Percentiles rank a stretch among this genome's conserved stretches.
Conservation (phyloP, 2,888 invertebrate species). For the Brenthis ino region DNA sequence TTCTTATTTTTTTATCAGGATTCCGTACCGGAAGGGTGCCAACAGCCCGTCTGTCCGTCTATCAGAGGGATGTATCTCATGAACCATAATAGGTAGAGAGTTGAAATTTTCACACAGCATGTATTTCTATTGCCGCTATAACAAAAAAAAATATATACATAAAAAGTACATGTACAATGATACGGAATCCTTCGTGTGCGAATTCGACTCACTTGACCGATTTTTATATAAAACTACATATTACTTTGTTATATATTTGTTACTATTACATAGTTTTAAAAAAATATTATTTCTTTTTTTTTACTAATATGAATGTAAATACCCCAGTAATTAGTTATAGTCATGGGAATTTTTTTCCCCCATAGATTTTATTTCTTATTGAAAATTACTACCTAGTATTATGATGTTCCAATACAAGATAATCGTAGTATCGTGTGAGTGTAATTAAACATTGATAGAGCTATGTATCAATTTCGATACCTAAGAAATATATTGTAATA, state of each 20-base stretch:
- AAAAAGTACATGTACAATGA: too few relatives aligned
- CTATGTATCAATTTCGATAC: neutral
- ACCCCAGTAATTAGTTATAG: neutral
- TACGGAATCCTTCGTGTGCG: too few relatives aligned
- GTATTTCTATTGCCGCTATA: too few relatives aligned
- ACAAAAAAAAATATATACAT: too few relatives aligned
- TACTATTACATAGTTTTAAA: neutral
- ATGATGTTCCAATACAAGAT: constrained; percentile 19
- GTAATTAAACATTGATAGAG: constrained; percentile 24
- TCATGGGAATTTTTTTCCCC: constrained; percentile 17
- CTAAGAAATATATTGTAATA: too few relatives aligned
- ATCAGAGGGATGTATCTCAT: too few relatives aligned
- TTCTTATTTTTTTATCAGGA: neutral
- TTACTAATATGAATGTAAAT: neutral
- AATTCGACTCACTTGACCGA: too few relatives aligned
- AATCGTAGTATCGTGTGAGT: constrained; percentile 30
- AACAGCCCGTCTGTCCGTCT: too few relatives aligned
- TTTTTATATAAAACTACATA: too few relatives aligned
- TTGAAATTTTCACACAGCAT: too few relatives aligned
- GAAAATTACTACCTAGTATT: constrained; percentile 7
- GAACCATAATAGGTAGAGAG: too few relatives aligned
- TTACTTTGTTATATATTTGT: too few relatives aligned
- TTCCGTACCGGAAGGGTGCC: neutral
- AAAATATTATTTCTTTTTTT: neutral
- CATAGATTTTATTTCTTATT: constrained; percentile 15